Evolutionary conservation across 2,888 invertebrate genomes (phyloP).

Genomic region (Pinctada fucata): DNA sequence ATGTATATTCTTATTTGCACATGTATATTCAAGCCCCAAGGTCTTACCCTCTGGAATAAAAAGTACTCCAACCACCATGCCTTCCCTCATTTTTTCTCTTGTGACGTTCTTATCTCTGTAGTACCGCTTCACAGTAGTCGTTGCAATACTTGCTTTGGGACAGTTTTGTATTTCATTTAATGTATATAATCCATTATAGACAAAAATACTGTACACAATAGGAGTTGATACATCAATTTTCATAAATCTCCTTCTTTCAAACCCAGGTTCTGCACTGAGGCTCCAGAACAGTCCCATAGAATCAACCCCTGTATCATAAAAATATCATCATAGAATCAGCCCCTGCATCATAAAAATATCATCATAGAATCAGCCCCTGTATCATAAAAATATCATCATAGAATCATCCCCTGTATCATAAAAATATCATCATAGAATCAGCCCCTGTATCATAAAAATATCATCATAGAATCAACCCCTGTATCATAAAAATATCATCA

Average conservation of each 20-base stretch:
- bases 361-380: too few relatives aligned
- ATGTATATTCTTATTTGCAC: too few relatives aligned
- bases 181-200: background rate
- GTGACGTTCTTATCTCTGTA: background rate
- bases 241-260: background rate
- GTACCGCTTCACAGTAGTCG: background rate
- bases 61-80: background rate
- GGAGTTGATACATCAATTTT: background rate
- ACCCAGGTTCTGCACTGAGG: background rate
- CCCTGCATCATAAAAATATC: too few relatives aligned
- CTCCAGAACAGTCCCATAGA: background rate
- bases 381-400: too few relatives aligned
- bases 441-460: too few relatives aligned
- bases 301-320: background rate
- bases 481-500: too few relatives aligned
- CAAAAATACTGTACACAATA: background rate
- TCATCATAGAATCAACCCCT: too few relatives aligned
- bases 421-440: too few relatives aligned
- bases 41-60: background rate
- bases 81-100: background rate
- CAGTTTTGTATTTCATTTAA: background rate
- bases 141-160: background rate
- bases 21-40: background rate
- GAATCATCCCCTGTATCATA: too few relatives aligned
- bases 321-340: background rate